A percentile compares a stretch with the other conserved stretches of the same genome.
Evolutionary conservation across 2,888 invertebrate species (phyloP).

Genomic region (Lithophane ornitopus): DNA sequence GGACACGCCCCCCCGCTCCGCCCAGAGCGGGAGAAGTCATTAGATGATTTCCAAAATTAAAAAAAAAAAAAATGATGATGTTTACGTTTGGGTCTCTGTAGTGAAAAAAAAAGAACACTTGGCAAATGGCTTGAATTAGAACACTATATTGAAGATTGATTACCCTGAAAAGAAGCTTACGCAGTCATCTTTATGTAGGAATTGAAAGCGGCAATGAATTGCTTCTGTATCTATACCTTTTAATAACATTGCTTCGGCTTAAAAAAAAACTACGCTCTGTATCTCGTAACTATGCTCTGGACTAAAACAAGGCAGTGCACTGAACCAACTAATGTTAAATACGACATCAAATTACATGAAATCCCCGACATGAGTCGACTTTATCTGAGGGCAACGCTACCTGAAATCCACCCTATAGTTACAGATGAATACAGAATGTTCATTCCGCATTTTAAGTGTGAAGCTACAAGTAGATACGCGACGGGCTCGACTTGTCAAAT

Average conservation of each 20-base stretch:
- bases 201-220: neutral
- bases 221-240: too few species aligned
- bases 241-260: neutral
- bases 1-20: too few species aligned
- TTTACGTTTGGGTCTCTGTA: too few species aligned
- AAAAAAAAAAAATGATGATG: too few species aligned
- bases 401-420: slow-evolving; percentile 13
- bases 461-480: too few species aligned
- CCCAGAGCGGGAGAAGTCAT: too few species aligned
- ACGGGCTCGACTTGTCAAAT: too few species aligned
- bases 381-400: slow-evolving; percentile 46
- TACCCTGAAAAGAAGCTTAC: neutral
- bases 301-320: slow-evolving; percentile 16
- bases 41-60: too few species aligned
- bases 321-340: slow-evolving; percentile 41
- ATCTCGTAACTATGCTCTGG: too few species aligned
- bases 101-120: neutral
- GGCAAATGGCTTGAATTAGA: neutral
- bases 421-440: too few species aligned
- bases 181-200: neutral
- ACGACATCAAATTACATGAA: slow-evolving; percentile 34
- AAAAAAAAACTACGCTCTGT: neutral
- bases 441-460: too few species aligned
- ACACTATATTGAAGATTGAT: neutral
- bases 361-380: slow-evolving; percentile 23